phyloP scores from a whole-genome alignment of 2,113 vertebrate genomes.

The Elephas maximus region DNA sequence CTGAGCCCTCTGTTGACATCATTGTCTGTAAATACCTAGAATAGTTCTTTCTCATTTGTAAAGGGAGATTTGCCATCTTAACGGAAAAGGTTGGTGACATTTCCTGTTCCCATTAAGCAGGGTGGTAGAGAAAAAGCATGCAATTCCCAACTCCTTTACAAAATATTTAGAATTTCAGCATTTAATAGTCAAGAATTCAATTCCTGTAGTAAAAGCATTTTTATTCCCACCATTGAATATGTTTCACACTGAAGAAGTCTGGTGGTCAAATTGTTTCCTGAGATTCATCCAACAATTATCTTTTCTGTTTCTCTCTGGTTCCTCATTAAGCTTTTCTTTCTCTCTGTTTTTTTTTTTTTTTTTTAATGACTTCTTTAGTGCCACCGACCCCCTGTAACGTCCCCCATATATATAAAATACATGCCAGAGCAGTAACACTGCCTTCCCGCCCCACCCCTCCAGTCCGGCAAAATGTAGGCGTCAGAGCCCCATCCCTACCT shows the following conservation, averaged over 20 bases:
- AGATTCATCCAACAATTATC: neutral
- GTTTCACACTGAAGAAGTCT: constrained; percentile 7
- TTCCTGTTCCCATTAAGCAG: neutral
- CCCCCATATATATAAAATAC: neutral
- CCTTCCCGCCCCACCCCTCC: neutral
- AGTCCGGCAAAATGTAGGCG: neutral
- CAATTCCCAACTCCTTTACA: neutral
- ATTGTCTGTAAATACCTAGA: neutral
- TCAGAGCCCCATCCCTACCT: neutral
- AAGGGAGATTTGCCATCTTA: neutral
- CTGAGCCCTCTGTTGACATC: neutral
- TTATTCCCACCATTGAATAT: neutral
- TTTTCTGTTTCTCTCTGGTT: constrained; percentile 47
- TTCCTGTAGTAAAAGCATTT: neutral
- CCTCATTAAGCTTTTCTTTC: neutral
- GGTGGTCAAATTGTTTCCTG: neutral
- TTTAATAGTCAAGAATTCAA: neutral
- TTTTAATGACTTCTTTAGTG: neutral
- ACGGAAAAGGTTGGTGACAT: neutral
- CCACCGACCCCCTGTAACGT: neutral
- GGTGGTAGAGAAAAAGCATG: neutral
- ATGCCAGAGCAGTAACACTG: neutral
- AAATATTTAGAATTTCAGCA: constrained; percentile 12
- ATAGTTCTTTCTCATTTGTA: constrained; percentile 18
- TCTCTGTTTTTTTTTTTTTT: too few species aligned